Base-by-base conservation (phyloP, 2,797 vertebrate genomes). In the Glyptemys insculpta region DNA sequence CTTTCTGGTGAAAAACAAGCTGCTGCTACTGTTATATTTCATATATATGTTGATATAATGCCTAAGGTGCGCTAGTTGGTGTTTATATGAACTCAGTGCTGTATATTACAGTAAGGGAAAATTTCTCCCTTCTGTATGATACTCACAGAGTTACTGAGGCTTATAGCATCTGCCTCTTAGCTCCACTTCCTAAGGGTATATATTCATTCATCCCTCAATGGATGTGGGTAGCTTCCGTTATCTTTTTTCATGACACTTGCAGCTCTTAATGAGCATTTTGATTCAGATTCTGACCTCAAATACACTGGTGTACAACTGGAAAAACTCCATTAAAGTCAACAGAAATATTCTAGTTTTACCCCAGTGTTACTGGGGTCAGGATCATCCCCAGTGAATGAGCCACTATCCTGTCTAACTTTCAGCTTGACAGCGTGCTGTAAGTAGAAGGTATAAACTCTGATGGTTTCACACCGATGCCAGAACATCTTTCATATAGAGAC, bases 181-280 rank as follows among this genome's bases (percentile, higher is more conserved):
- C 84, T 96, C 72, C 85, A 90, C 2, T 12, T 80, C 92, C 88
- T 90, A 86, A 85, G 96, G 96, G 27, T 31, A 31, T 96, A 95
- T 52, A 37, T 82, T 52, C 19, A 82, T 82, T 62, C 29, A 52
- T 37, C 21, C 68, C 19, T 76, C 27, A 86, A 74, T 76, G 53
- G 18, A 86, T 95, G 95, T 95, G 94, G 87, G 84, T 93, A 92
- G 93, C 94, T 97, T 94, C 96, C 91, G 90, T 97, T 95, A 96
- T 96, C 96, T 92, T 94, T 50, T 94, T 97, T 96, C 95, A 97
- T 97, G 95, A 95, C 96, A 95, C 95, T 96, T 97, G 95, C 94
- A 97, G 95, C 92, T 90, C 95, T 93, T 94, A 87, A 95, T 96
- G 96, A 96, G 91, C 88, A 91, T 78, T 95, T 97, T 91, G 47